Evolutionary conservation across 2,797 vertebrate species (phyloP).

Genomic region (Mormyrus hasselquistii): DNA sequence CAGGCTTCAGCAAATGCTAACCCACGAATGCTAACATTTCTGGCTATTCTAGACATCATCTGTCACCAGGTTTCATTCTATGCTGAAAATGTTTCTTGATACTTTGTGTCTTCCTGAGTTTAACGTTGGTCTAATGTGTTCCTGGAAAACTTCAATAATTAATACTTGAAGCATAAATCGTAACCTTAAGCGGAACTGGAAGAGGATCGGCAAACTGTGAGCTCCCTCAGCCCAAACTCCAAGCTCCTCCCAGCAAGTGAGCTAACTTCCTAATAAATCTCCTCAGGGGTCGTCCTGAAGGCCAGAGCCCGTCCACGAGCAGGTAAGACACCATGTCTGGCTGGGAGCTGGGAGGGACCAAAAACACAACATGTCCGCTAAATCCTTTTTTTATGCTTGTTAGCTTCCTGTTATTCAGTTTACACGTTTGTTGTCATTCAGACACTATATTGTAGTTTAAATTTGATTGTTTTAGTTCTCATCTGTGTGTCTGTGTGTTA

Average conservation of each 20-base stretch:
- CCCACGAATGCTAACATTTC: background rate
- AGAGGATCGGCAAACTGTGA: background rate
- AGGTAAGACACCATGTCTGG: slow-evolving; percentile 46
- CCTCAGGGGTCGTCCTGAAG: slow-evolving; percentile 59
- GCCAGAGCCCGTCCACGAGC: slow-evolving; percentile 54
- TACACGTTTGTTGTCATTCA: background rate
- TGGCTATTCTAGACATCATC: background rate
- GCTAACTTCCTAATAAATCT: slow-evolving; percentile 38
- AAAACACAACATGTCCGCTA: background rate
- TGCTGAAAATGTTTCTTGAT: background rate
- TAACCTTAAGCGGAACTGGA: background rate
- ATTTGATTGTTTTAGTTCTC: background rate
- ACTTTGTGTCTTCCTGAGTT: background rate
- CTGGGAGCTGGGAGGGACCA: background rate
- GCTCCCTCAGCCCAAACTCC: background rate
- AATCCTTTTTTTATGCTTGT: background rate
- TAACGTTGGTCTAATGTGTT: background rate
- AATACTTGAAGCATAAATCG: background rate
- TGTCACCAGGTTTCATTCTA: background rate
- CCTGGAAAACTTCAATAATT: background rate
- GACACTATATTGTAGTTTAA: background rate
- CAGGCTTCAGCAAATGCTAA: background rate
- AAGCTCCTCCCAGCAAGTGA: slow-evolving; percentile 30
- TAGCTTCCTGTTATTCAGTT: background rate
- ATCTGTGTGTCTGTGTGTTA: background rate